Evolutionary conservation across 2,797 vertebrate genomes (phyloP), one percentile per base, ranked within the genome.

Genomic region (Lemur catta): DNA sequence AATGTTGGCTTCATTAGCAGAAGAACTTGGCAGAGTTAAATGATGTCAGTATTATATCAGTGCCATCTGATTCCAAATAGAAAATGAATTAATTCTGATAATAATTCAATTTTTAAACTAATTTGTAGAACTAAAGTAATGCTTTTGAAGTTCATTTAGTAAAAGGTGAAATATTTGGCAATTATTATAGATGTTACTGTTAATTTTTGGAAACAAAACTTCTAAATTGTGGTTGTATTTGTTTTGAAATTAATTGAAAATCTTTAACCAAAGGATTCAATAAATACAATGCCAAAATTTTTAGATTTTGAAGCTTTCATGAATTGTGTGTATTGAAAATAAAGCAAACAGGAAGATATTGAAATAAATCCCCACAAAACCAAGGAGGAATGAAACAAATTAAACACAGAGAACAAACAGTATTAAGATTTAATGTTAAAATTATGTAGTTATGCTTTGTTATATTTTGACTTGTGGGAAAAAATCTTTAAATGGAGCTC

Each of bases 321-420:
- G 15, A 61, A 57, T 71, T 57, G 48, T 1, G 24, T 43, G 92
- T 76, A 61, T 69, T 76, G 43, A 35, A 41, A 78, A 88, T 71
- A 85, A 84, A 82, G 18, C 33, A 89, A 89, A 84, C 46, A 61
- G 52, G 14, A 55, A 52, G 24, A 52, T 81, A 71, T 35, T 72
- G 17, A 96, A 97, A 92, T 61, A n/a, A 69, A 41, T 71, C 46
- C 61, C 61, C 35, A 61, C 28, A 81, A 52, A 93, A 81, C 15
- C 14, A 52, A 86, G 43, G 15, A 65, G 43, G 15, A 74, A 46
- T 78, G 61, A 26, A 85, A 76, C n/a, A 75, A 90, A 30, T 46
- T 35, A 41, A 74, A 30, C 14, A 28, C 18, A 89, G 41, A 80
- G 6, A 81, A 4, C 33, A 72, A 84, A 46, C 3, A 57, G 7